Percentiles rank a stretch among this genome's conserved stretches.
These are phyloP conservation scores for Torymus texanus DNA, from an alignment of 2,888 invertebrate genomes.

Conservation along the genomic window DNA sequence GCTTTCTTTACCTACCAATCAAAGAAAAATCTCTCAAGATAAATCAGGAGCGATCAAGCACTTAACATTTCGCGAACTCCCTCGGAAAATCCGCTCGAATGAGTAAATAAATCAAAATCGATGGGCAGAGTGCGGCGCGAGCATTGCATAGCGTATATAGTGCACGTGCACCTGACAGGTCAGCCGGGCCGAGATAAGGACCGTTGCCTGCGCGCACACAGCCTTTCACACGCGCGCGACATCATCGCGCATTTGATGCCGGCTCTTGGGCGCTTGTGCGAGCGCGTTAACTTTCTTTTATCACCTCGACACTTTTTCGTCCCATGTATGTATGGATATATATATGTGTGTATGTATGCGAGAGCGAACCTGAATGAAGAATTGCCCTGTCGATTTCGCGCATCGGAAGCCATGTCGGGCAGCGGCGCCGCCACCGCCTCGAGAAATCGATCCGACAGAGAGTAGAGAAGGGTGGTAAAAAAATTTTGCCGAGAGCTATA, in stretches of 20 bases:
- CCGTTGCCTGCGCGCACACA: neutral
- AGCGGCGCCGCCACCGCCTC: neutral
- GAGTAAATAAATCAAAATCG: slow-evolving; percentile 35
- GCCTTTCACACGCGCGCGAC: slow-evolving; percentile 17
- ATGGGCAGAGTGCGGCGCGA: slow-evolving; percentile 1
- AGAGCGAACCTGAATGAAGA: slow-evolving; percentile 21
- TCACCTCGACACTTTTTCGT: slow-evolving; percentile 34
- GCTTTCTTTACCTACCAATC: neutral
- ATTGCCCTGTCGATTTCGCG: slow-evolving; percentile 45
- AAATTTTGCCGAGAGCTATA: slow-evolving; percentile 15
- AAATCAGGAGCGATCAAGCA: neutral
- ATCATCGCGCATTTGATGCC: slow-evolving; percentile 38
- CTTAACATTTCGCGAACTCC: slow-evolving; percentile 22
- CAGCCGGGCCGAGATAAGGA: slow-evolving; percentile 34
- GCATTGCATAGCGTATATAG: no score
- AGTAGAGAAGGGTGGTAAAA: neutral
- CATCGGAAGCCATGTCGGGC: slow-evolving; percentile 25
- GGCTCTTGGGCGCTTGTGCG: neutral
- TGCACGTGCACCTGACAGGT: slow-evolving; percentile 32
- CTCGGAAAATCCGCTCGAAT: slow-evolving; percentile 4
- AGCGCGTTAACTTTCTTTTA: slow-evolving; percentile 43
- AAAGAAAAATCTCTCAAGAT: slow-evolving; percentile 9
- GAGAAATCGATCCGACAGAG: neutral
- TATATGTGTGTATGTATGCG: no score
- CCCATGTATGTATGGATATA: no score